phyloP scores from a whole-genome alignment of 2,888 invertebrate species.

The Muschampia plurimacula region DNA sequence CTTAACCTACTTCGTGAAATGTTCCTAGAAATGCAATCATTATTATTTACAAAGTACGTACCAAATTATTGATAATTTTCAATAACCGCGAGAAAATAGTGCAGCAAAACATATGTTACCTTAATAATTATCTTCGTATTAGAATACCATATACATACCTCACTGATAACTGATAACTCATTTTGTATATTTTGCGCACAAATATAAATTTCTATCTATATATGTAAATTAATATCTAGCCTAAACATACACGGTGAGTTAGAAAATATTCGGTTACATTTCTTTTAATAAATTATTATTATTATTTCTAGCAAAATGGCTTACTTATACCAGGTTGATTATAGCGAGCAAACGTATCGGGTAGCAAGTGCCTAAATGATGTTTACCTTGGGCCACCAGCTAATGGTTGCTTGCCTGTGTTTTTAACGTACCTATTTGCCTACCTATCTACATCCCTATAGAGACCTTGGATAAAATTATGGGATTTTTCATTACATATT shows the following conservation, averaged over 20 bases:
- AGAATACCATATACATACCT: too few relatives aligned
- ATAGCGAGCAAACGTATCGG: constrained; percentile 22
- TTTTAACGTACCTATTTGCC: constrained; percentile 14
- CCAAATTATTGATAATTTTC: too few relatives aligned
- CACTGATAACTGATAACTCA: too few relatives aligned
- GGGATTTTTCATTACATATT: not conserved
- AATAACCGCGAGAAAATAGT: too few relatives aligned
- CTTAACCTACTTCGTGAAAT: too few relatives aligned
- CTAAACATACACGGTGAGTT: not conserved
- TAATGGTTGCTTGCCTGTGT: constrained; percentile 19
- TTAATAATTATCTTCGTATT: too few relatives aligned
- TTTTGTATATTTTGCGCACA: too few relatives aligned
- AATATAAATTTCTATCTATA: too few relatives aligned
- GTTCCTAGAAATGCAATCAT: too few relatives aligned
- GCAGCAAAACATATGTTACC: too few relatives aligned
- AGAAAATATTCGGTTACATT: constrained; percentile 10
- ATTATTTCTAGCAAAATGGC: not conserved
- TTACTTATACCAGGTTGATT: constrained; percentile 18
- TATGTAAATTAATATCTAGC: not conserved
- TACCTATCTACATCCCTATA: not conserved
- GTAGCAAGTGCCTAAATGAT: constrained; percentile 30
- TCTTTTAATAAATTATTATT: not conserved
- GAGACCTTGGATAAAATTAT: not conserved
- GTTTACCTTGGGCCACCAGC: constrained; percentile 16
- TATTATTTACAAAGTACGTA: too few relatives aligned